Conservation (phyloP, 2,113 vertebrate genomes). For the Gobius niger region DNA sequence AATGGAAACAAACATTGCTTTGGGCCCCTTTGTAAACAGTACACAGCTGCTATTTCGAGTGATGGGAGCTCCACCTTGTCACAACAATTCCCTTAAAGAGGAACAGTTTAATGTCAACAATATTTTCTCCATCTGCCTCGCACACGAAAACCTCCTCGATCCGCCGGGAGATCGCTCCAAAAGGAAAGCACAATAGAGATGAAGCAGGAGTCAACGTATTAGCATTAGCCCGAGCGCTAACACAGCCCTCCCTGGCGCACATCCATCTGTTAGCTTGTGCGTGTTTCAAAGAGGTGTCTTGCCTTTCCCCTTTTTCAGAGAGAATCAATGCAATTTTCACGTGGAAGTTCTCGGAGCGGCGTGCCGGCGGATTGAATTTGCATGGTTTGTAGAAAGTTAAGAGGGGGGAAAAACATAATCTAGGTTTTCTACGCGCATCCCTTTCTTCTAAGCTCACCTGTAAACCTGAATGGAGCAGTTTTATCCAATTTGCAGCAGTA, state of each 20-base stretch:
- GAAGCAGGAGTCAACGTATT: slow-evolving; percentile 43
- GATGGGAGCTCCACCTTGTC: slow-evolving; percentile 82
- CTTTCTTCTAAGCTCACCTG: slow-evolving; percentile 40
- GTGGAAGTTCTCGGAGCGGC: slow-evolving; percentile 36
- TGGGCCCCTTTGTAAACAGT: slow-evolving; percentile 77
- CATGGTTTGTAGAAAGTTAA: slow-evolving; percentile 34
- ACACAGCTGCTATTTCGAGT: slow-evolving; percentile 79
- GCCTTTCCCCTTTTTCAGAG: slow-evolving; percentile 47
- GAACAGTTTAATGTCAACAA: slow-evolving; percentile 83
- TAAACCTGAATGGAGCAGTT: slow-evolving; percentile 49
- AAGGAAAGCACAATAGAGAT: slow-evolving; percentile 54
- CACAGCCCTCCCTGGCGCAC: slow-evolving; percentile 53
- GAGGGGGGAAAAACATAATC: slow-evolving; percentile 23
- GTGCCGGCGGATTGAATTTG: slow-evolving; percentile 57
- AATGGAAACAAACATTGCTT: slow-evolving; percentile 77
- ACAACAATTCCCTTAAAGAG: slow-evolving; percentile 81
- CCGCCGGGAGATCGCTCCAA: slow-evolving; percentile 68
- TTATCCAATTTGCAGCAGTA: slow-evolving; percentile 66
- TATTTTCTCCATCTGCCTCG: slow-evolving; percentile 78
- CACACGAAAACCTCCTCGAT: slow-evolving; percentile 70
- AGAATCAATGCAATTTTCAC: slow-evolving; percentile 56
- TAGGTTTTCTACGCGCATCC: slow-evolving; percentile 39
- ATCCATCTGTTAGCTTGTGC: slow-evolving; percentile 66
- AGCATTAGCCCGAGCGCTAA: slow-evolving; percentile 51
- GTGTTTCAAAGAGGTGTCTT: slow-evolving; percentile 61